Percentiles rank a stretch among this genome's conserved stretches.
Evolutionary conservation across 2,113 vertebrate species (phyloP).

Genomic region (Eretmochelys imbricata): DNA sequence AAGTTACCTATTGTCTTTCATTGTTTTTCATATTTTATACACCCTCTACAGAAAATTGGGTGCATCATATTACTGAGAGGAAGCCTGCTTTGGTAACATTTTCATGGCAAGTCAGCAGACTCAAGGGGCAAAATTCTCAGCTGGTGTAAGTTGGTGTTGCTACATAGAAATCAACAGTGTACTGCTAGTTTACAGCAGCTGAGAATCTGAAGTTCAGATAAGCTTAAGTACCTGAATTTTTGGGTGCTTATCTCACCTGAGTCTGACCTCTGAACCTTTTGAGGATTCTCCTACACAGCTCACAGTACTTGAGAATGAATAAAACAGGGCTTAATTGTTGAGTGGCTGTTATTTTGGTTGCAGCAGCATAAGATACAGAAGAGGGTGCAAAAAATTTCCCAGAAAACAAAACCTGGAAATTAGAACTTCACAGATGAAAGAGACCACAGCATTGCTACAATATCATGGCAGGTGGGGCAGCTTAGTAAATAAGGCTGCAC

Average conservation of each 20-base stretch:
- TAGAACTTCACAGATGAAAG: not conserved
- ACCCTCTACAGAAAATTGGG: not conserved
- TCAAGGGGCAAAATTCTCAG: not conserved
- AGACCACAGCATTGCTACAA: not conserved
- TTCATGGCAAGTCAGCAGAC: not conserved
- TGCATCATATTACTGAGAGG: not conserved
- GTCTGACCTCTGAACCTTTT: not conserved
- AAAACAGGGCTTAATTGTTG: not conserved
- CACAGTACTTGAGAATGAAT: not conserved
- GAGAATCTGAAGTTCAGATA: not conserved
- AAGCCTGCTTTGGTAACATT: not conserved
- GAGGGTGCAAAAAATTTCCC: not conserved
- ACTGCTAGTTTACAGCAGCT: not conserved
- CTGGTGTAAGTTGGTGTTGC: rapidly evolving
- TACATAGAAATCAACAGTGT: not conserved
- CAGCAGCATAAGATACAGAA: not conserved
- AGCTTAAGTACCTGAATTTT: not conserved
- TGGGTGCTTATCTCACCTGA: not conserved
- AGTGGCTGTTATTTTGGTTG: too few relatives aligned
- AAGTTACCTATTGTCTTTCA: not conserved
- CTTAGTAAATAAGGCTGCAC: not conserved
- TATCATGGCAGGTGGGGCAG: not conserved
- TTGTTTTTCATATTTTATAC: not conserved
- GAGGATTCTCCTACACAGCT: not conserved
- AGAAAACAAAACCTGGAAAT: not conserved